Evolutionary conservation across 2,888 invertebrate genomes (phyloP), one percentile per base, ranked within the genome.

Genomic region (Stomorhina lunata): DNA sequence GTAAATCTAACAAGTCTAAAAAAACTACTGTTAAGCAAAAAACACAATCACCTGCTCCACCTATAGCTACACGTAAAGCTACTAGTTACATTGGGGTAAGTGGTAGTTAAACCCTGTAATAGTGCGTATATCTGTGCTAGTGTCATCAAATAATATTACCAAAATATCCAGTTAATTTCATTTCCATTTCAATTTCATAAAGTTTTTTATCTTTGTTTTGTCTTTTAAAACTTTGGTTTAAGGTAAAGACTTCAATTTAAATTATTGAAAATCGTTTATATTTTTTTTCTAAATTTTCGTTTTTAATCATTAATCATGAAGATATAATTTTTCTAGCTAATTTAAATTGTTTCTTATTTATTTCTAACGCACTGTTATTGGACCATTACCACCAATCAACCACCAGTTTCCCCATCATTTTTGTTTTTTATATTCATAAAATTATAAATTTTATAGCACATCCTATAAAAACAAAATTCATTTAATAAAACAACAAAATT

Each of bases 51-150:
- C 89, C 90, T 85, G 92, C 90, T 77, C 93, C 93, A 84, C 93
- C 93, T 80, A 92, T 86, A 85, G 88, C 92, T 84, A 94, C 94
- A 89, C 91, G 93, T 85, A 93, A 93, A 88, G 93, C 93, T 72
- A 94, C 93, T 84, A 93, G 94, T 71, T 94, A 93, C 87, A 93
- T 94, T 87, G 93, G 93, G 90, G 94, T 93, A 90, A 87, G 89
- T 82, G 82, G 82, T 82, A 82, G 82, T 82, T 66, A 59, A 66
- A 76, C 79, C 82, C 79, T 71, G 22, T 84, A 84, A 84, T 83
- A 84, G 84, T 84, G 84, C 84, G 81, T 82, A n/a, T n/a, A 75
- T 45, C 37, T 25, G 15, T 12, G 32, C 48, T 50, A 43, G 22
- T 5, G 12, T 50, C 72, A 57, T 71, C 45, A 37, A 48, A 57